Evolutionary conservation across 2,113 vertebrate genomes (phyloP).

Genomic region (Ibidorhyncha struthersii): DNA sequence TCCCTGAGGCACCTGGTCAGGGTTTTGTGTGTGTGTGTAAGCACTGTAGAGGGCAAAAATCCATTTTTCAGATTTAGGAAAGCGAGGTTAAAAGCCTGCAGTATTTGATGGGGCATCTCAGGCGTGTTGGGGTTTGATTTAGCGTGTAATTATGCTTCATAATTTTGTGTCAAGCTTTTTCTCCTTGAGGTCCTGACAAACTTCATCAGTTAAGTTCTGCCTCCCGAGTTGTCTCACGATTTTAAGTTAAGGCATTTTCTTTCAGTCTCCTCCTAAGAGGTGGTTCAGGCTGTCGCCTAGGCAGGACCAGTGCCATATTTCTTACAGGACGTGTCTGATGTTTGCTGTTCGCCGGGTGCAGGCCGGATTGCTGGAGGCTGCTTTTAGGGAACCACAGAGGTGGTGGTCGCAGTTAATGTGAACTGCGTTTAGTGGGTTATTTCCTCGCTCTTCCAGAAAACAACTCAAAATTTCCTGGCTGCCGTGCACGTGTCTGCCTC

Average conservation of each 20-base stretch:
- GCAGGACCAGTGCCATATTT: not conserved
- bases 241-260: not conserved
- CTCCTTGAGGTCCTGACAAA: not conserved
- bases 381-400: not conserved
- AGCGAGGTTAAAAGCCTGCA: not conserved
- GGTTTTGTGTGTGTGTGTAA: not conserved
- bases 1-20: not conserved
- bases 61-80: not conserved
- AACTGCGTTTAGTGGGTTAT: fast-evolving
- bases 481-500: fast-evolving
- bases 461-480: too few relatives aligned
- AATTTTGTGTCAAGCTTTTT: not conserved
- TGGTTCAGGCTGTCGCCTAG: not conserved
- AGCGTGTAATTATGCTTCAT: not conserved
- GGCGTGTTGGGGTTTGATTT: not conserved
- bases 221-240: fast-evolving
- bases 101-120: not conserved
- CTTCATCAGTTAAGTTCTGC: not conserved
- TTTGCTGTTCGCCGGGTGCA: fast-evolving
- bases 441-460: not conserved
- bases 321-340: fast-evolving
- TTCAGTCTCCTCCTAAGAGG: not conserved
- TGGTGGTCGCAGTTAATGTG: fast-evolving
- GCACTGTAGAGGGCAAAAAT: not conserved
- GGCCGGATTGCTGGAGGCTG: not conserved